These are phyloP conservation scores for Eriocheir sinensis DNA, from an alignment of 1,140 invertebrate species.

Conservation along the genomic window DNA sequence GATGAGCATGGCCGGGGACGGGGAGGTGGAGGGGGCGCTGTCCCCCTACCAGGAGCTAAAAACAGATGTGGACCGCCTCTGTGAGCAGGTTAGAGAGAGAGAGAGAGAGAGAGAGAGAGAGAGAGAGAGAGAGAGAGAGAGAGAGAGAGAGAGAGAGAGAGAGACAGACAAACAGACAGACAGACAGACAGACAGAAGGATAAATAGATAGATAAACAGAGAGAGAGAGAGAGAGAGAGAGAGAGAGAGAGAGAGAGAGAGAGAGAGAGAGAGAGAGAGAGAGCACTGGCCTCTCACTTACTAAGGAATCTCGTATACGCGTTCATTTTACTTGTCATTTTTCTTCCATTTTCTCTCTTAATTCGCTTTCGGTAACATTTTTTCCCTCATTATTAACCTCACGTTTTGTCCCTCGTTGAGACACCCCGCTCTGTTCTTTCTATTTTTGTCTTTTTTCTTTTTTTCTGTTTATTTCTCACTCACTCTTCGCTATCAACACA, in stretches of 20 bases:
- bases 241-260: slow-evolving; percentile 39
- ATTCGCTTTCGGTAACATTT: no score
- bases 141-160: slow-evolving; percentile 4
- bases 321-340: no score
- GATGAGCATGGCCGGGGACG: neutral
- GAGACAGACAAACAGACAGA: neutral
- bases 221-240: slow-evolving; percentile 41
- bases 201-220: neutral
- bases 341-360: no score
- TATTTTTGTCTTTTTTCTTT: neutral
- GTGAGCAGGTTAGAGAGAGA: slow-evolving; percentile 31
- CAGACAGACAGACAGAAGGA: no score
- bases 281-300: neutral
- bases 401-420: no score
- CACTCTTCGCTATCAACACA: neutral
- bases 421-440: no score
- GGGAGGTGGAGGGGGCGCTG: neutral
- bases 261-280: slow-evolving; percentile 41
- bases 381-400: neutral
- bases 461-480: neutral
- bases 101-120: neutral
- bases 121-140: slow-evolving; percentile 19
- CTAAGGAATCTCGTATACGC: no score
- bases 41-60: neutral
- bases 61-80: slow-evolving; percentile 24